Evolutionary conservation across 1,140 invertebrate genomes (phyloP).

Genomic region (Magallana angulata): DNA sequence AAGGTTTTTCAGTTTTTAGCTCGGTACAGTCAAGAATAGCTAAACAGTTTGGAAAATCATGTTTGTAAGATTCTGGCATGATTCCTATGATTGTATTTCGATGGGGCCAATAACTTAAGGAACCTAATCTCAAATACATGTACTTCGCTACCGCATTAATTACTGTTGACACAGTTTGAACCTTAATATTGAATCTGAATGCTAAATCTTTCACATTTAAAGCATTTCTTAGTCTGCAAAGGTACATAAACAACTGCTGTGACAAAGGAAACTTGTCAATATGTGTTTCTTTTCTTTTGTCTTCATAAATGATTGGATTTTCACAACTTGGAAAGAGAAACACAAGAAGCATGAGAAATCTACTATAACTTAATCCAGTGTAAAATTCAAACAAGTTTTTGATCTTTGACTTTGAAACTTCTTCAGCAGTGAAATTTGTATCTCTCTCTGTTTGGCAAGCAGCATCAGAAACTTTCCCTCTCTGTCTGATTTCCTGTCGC

Average conservation of each 20-base stretch:
- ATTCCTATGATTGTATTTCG: not conserved
- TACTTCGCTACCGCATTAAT: not conserved
- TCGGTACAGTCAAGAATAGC: conserved; percentile 39
- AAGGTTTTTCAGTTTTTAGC: conserved; percentile 37
- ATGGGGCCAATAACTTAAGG: conserved; percentile 33
- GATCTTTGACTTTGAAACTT: not conserved
- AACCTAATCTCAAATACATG: conserved; percentile 37
- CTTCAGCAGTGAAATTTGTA: not conserved
- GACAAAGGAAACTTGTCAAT: not conserved
- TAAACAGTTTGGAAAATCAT: conserved; percentile 27
- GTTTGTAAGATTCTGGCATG: conserved; percentile 14
- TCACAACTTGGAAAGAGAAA: conserved; percentile 10
- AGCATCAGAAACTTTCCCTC: no score
- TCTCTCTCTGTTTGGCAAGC: not conserved
- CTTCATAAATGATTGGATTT: not conserved
- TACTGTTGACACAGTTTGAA: conserved; percentile 41
- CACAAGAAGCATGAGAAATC: not conserved
- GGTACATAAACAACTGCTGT: conserved; percentile 18
- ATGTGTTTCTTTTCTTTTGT: not conserved
- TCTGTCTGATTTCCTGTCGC: not conserved
- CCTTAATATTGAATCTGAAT: conserved; percentile 34
- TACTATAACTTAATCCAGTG: not conserved
- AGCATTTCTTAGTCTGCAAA: conserved; percentile 36
- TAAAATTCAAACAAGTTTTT: not conserved
- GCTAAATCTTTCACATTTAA: conserved; percentile 39